These are phyloP conservation scores for Cynocephalus volans DNA, from an alignment of 2,113 vertebrate genomes.

Conservation along the genomic window DNA sequence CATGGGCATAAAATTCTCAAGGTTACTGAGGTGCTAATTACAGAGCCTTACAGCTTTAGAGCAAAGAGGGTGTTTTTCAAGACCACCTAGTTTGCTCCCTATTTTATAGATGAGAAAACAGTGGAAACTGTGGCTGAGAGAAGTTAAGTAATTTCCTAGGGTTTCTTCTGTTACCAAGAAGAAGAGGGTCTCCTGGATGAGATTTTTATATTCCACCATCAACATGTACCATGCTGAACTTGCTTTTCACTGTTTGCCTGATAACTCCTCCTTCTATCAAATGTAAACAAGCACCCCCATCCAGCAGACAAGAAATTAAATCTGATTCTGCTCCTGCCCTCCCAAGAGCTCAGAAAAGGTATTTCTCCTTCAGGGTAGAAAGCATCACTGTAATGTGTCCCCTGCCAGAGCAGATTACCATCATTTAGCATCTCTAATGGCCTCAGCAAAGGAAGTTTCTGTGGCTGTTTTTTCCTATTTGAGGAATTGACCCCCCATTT, in stretches of 20 bases:
- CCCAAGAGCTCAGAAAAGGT: neutral
- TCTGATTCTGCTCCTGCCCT: neutral
- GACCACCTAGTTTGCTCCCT: neutral
- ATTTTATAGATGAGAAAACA: neutral
- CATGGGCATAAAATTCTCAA: too few species aligned
- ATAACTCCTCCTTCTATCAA: neutral
- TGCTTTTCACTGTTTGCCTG: neutral
- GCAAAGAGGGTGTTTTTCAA: neutral
- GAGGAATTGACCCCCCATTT: constrained; percentile 76
- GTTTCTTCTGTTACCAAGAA: neutral
- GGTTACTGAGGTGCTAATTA: too few species aligned
- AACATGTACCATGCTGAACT: neutral
- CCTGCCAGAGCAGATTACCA: constrained; percentile 17
- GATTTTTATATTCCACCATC: neutral
- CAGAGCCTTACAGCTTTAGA: too few species aligned
- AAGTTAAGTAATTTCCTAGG: neutral
- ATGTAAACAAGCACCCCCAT: neutral
- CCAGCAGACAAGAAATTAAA: neutral
- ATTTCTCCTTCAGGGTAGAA: constrained; percentile 32
- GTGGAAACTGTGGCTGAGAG: neutral
- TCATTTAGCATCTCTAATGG: constrained; percentile 53
- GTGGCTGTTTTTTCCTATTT: constrained; percentile 87
- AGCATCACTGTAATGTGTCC: neutral
- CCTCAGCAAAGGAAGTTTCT: constrained; percentile 83
- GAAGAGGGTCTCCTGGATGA: neutral